Evolutionary conservation across 2,113 vertebrate species (phyloP).

Genomic region (Odontesthes bonariensis): DNA sequence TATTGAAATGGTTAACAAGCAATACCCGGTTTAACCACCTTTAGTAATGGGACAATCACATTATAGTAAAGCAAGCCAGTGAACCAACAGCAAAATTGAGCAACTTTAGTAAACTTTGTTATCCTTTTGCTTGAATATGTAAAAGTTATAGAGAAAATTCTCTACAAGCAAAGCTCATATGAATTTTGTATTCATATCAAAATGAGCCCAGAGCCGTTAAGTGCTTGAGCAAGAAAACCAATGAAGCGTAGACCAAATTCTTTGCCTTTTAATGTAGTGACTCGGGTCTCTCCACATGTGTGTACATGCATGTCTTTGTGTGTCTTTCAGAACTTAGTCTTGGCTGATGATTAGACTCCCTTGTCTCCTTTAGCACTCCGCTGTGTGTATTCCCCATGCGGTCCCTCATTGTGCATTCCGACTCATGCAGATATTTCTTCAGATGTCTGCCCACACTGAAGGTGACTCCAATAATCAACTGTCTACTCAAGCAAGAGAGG

Average conservation of each 20-base stretch:
- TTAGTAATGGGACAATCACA: neutral
- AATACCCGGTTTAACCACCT: neutral
- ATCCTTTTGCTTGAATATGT: neutral
- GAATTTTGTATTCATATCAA: slow-evolving; percentile 26
- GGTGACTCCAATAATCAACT: slow-evolving; percentile 43
- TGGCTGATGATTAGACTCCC: slow-evolving; percentile 50
- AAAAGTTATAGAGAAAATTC: slow-evolving; percentile 5
- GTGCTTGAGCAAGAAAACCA: slow-evolving; percentile 14
- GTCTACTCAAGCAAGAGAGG: neutral
- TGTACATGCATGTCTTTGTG: slow-evolving; percentile 1
- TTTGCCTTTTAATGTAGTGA: slow-evolving; percentile 14
- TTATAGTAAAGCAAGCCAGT: neutral
- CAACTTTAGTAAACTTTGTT: neutral
- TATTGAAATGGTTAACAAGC: neutral
- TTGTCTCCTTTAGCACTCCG: slow-evolving; percentile 44
- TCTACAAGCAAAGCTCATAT: neutral
- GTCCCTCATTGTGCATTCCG: slow-evolving; percentile 45
- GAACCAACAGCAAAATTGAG: neutral
- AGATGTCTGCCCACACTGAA: slow-evolving; percentile 55
- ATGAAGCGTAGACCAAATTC: slow-evolving; percentile 17
- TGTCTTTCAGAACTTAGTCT: slow-evolving; percentile 30
- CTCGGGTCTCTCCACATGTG: slow-evolving; percentile 25
- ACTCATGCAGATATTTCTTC: slow-evolving; percentile 49
- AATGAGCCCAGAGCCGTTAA: slow-evolving; percentile 1
- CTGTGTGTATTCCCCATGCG: slow-evolving; percentile 52